These are phyloP conservation scores for Leucania comma DNA, from an alignment of 2,888 invertebrate genomes.

Conservation along the genomic window DNA sequence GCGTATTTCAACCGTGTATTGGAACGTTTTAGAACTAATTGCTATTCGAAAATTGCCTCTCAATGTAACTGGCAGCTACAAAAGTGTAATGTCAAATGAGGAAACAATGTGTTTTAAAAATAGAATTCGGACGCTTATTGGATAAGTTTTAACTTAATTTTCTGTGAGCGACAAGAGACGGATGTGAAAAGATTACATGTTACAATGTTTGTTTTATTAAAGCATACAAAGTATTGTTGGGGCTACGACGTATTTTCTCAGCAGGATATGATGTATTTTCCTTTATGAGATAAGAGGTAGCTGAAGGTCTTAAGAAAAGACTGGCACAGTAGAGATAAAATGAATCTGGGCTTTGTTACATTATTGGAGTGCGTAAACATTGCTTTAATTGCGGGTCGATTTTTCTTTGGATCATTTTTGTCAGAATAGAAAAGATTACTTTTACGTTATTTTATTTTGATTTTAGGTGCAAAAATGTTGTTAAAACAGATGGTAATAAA, in stretches of 20 bases:
- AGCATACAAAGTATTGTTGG: conserved; percentile 41
- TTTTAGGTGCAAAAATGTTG: background rate
- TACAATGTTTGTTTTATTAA: conserved; percentile 46
- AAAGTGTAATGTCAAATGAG: conserved; percentile 34
- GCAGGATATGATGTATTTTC: conserved; percentile 40
- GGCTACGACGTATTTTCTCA: conserved; percentile 37
- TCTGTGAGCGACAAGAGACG: conserved; percentile 23
- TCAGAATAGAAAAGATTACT: no score
- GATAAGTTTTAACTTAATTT: conserved; percentile 34
- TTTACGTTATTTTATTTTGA: background rate
- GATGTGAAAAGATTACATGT: conserved; percentile 38
- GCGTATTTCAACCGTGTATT: conserved; percentile 31
- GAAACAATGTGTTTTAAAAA: conserved; percentile 36
- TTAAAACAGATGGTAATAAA: conserved; percentile 24
- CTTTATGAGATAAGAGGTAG: conserved; percentile 28
- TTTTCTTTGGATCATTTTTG: conserved; percentile 1
- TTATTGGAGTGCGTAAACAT: conserved; percentile 32
- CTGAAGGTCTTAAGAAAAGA: conserved; percentile 19
- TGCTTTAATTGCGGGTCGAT: conserved; percentile 26
- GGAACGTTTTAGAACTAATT: conserved; percentile 55
- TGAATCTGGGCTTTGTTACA: conserved; percentile 23
- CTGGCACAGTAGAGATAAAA: conserved; percentile 17
- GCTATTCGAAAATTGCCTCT: conserved; percentile 56
- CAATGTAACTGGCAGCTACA: conserved; percentile 20
- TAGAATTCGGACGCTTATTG: conserved; percentile 35